Conservation (phyloP, 2,113 vertebrate species). For the Myiagra hebetior region DNA sequence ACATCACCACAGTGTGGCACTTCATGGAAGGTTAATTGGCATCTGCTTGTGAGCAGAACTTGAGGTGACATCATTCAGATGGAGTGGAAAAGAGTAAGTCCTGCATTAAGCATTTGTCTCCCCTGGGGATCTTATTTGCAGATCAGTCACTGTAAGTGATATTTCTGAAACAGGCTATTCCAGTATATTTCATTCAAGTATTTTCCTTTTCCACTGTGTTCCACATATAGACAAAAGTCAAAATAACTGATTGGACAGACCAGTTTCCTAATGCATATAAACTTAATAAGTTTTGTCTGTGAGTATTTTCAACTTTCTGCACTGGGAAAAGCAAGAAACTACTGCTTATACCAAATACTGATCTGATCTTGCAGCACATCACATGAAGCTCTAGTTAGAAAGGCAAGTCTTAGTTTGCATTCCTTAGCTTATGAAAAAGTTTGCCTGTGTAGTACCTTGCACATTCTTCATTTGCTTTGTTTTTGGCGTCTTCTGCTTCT, state of each 20-base stretch:
- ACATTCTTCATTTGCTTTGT: constrained; percentile 72
- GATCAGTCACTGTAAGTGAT: not conserved
- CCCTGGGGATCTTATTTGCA: not conserved
- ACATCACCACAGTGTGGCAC: not conserved
- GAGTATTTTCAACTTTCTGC: not conserved
- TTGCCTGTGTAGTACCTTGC: constrained; percentile 66
- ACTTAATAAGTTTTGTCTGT: not conserved
- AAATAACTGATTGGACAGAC: not conserved
- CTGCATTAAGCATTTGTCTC: not conserved
- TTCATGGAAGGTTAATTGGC: not conserved
- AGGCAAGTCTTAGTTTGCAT: not conserved
- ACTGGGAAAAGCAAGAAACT: not conserved
- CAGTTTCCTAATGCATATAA: not conserved
- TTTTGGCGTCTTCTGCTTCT: constrained; percentile 66
- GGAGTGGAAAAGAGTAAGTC: not conserved
- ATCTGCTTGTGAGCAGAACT: not conserved
- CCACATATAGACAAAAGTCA: not conserved
- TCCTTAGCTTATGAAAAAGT: not conserved
- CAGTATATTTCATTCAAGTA: not conserved
- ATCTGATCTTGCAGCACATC: not conserved
- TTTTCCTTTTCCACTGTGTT: not conserved
- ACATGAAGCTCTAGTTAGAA: not conserved
- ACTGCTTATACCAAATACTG: not conserved
- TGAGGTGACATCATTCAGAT: not conserved
- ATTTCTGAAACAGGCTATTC: not conserved